Evolutionary conservation across 2,888 invertebrate species (phyloP), one percentile per base, ranked within the genome.

Genomic region (Pterostichus niger): DNA sequence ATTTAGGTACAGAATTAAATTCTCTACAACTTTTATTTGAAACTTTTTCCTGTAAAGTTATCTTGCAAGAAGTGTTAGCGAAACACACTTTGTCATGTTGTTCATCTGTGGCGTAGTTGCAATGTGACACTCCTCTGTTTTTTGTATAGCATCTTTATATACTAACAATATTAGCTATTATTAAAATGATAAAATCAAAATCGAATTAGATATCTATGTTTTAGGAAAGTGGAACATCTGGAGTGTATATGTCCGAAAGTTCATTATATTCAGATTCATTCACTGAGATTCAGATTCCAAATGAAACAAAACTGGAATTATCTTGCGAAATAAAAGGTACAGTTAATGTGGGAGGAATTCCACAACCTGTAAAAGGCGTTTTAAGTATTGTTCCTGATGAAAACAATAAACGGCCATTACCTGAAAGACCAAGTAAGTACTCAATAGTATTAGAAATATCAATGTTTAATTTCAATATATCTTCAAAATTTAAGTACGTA

Each of bases 181-280:
- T 7, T n/a, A 0, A 49, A 1, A 5, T 49, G n/a, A 0, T n/a
- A 49, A 2, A 7, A 1, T n/a, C 13, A 49, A 49, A 56, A 17
- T 17, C 0, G 13, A 13, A 17, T 4, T 61, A 33, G 6, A 33
- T 33, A 33, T 61, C n/a, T 33, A 31, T 33, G n/a, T 61, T 61
- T 33, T 33, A 61, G 61, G 33, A 31, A 31, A 61, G 61, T 61
- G 31, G 31, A 33, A 61, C 61, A 61, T 61, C 61, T 61, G 61
- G 61, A n/a, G 31, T 61, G 10, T 61, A 61, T 33, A 61, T 33
- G 61, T 61, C 61, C 10, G 61, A 61, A 33, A 33, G 61, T 61
- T 61, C 61, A 11, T 10, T 61, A 61, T 61, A 33, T 61, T 61
- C 61, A n/a, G 61, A n/a, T 24, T 61, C 61, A n/a, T 33, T n/a